A percentile compares a stretch with the other conserved stretches of the same genome.
Conservation (phyloP, 2,888 invertebrate species). For the Apamea epomidion region DNA sequence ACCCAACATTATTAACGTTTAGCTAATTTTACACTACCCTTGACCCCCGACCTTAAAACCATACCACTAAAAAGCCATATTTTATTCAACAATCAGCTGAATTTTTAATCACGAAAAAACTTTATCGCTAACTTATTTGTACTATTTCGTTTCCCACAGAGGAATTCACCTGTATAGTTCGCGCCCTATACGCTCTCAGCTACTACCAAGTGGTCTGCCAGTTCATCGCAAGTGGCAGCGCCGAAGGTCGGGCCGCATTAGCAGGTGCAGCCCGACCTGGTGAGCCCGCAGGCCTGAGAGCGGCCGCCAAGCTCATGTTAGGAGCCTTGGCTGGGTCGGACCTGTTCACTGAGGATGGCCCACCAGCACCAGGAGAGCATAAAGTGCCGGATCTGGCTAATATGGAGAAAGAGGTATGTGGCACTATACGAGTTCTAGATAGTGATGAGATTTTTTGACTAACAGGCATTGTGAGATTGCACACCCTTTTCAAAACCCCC, state of each 20-base stretch:
- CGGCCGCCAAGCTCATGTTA: slow-evolving; percentile 78
- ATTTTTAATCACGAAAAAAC: not conserved
- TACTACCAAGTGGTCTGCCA: slow-evolving; percentile 97
- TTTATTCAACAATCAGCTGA: not conserved
- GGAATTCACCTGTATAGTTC: slow-evolving; percentile 96
- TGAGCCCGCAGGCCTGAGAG: slow-evolving; percentile 70
- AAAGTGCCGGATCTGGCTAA: slow-evolving; percentile 73
- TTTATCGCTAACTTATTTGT: not conserved
- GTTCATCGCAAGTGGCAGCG: slow-evolving; percentile 92
- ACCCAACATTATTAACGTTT: not conserved
- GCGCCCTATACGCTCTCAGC: slow-evolving; percentile 96
- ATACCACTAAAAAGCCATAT: not conserved
- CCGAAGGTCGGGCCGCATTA: slow-evolving; percentile 91
- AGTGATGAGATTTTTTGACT: not conserved
- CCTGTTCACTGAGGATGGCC: slow-evolving; percentile 92
- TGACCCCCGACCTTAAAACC: not conserved
- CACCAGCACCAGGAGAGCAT: slow-evolving; percentile 65
- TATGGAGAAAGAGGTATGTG: slow-evolving; percentile 72
- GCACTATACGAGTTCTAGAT: not conserved
- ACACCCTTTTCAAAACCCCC: not conserved
- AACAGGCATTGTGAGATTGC: not conserved
- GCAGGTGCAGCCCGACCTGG: slow-evolving; percentile 58
- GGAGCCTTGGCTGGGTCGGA: slow-evolving; percentile 84
- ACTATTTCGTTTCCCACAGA: slow-evolving; percentile 87
- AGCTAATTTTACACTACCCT: not conserved